Conservation (phyloP, 2,113 vertebrate genomes). For the Charadrius vociferus region DNA sequence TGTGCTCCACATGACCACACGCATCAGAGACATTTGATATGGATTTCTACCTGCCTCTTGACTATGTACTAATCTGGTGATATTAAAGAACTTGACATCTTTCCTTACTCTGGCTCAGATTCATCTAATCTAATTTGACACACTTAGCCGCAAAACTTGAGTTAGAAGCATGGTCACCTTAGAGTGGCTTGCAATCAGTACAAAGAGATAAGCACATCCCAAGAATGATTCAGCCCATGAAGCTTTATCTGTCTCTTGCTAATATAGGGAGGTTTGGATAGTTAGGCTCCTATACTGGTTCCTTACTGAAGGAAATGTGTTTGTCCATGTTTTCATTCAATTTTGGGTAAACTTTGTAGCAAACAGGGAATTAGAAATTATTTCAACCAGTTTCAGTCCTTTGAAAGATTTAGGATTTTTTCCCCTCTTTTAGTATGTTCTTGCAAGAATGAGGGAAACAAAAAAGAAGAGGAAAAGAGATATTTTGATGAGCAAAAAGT, state of each 20-base stretch:
- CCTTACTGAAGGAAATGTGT: accelerated
- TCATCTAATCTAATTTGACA: background rate
- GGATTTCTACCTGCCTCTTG: background rate
- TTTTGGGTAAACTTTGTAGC: background rate
- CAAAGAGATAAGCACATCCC: background rate
- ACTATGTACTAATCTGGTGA: background rate
- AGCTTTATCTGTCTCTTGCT: background rate
- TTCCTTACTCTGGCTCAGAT: background rate
- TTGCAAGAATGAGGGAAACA: accelerated
- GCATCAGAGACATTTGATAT: background rate
- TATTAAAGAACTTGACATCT: background rate
- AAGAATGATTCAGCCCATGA: background rate
- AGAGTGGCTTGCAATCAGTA: background rate
- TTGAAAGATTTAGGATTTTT: background rate
- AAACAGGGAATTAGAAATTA: background rate
- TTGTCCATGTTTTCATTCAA: background rate
- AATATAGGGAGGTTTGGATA: background rate
- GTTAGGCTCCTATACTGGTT: background rate
- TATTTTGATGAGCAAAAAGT: background rate
- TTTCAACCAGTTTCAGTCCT: background rate
- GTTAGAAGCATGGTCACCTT: background rate
- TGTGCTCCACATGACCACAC: background rate
- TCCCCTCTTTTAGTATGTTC: background rate
- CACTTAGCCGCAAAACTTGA: background rate
- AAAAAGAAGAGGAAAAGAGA: background rate